phyloP scores from a whole-genome alignment of 1,140 invertebrate species.

The Semibalanus balanoides region DNA sequence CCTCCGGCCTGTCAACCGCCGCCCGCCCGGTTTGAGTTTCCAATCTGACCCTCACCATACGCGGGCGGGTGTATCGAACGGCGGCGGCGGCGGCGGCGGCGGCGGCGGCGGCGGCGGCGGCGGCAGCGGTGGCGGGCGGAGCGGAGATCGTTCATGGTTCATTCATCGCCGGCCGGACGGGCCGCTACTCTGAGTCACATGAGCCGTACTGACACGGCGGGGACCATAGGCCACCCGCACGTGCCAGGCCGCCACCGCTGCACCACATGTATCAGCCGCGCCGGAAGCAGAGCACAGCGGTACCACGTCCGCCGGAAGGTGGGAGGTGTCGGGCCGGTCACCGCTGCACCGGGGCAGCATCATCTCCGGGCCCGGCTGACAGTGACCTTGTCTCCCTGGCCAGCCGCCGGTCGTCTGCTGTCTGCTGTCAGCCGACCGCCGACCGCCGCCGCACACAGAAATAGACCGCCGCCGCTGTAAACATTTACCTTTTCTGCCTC shows the following conservation, averaged over 20 bases:
- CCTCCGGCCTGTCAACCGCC: too few relatives aligned
- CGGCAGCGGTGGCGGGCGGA: too few relatives aligned
- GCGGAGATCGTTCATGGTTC: neutral
- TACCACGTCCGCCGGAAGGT: neutral
- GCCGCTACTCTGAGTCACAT: neutral
- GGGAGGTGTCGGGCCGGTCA: too few relatives aligned
- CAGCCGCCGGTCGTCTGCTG: neutral
- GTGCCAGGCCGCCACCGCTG: neutral
- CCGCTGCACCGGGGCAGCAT: too few relatives aligned
- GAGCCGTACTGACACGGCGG: too few relatives aligned
- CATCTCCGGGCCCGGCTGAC: too few relatives aligned
- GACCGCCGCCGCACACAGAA: neutral
- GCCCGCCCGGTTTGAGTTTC: neutral
- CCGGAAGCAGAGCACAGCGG: neutral
- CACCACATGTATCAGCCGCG: too few relatives aligned
- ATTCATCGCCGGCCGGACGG: neutral
- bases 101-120: too few relatives aligned
- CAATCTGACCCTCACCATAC: neutral
- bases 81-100: too few relatives aligned
- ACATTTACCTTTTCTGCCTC: conserved; percentile 34
- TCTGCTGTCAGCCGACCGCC: neutral
- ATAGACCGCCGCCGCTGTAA: neutral
- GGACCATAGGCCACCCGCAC: neutral
- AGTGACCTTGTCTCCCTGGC: neutral
- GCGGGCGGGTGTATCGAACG: too few relatives aligned